Conservation (phyloP, 1,140 invertebrate species). For the Acromyrmex echinatior region DNA sequence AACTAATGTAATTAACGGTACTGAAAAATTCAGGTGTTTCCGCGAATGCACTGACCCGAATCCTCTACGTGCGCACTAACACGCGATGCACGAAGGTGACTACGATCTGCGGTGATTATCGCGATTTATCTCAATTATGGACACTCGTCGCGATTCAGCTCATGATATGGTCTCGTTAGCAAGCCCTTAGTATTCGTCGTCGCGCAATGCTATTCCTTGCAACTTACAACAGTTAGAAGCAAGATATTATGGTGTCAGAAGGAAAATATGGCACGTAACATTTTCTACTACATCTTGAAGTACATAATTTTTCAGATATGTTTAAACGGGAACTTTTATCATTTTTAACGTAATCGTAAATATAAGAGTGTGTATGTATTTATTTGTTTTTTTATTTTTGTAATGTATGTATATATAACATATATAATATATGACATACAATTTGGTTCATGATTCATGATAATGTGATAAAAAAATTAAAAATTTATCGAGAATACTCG, state of each 20-base stretch:
- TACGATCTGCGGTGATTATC: conserved; percentile 49
- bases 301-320: not conserved
- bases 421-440: not conserved
- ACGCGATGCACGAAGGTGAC: conserved; percentile 35
- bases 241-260: not conserved
- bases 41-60: conserved; percentile 55
- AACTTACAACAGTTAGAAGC: not conserved
- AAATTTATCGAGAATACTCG: too few species aligned
- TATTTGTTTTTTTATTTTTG: not conserved
- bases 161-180: conserved; percentile 50
- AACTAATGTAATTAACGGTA: conserved; percentile 55
- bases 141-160: not conserved
- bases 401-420: not conserved
- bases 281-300: not conserved
- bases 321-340: not conserved
- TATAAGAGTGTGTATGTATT: not conserved
- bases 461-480: too few species aligned
- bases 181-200: not conserved
- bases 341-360: not conserved
- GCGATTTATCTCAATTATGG: conserved; percentile 30
- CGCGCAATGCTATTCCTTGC: not conserved
- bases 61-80: conserved; percentile 31
- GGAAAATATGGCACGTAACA: not conserved
- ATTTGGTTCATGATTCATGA: too few species aligned
- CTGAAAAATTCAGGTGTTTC: conserved; percentile 52